Evolutionary conservation across 1,140 invertebrate genomes (phyloP), one percentile per base, ranked within the genome.

Genomic region (Sminthurinus signatus): DNA sequence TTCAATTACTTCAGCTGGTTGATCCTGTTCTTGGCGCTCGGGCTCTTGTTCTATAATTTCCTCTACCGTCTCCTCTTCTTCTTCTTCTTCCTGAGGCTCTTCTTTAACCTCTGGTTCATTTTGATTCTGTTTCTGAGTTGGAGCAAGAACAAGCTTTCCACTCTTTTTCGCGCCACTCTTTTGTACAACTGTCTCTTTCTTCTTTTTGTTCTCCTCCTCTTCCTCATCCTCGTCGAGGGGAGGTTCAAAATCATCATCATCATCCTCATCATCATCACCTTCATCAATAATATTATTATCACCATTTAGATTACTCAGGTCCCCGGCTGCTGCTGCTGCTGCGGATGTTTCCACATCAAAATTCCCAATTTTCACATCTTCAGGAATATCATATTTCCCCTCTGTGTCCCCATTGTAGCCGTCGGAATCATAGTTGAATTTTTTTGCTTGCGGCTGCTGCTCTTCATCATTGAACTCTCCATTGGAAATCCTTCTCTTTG

Each of bases 1-100:
- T 36, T 64, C 64, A 4, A 59, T 39, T 36, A 65, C 70, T 19
- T 60, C 63, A 31, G 68, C 68, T 44, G 19, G 42, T 36, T 65
- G 56, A 65, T 68, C 65, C 70, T 73, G 59, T 39, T 73, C 54
- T 60, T 50, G 55, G 60, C 66, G 52, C 55, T 71, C 54, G 57
- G 67, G 67, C 46, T 70, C 62, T 28, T 61, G 46, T 42, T 51
- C 42, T 21, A 44, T 48, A 39, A 54, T 50, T 1, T 17, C 12
- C 31, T 62, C 19, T 31, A 50, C 58, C 42, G 52, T 27, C 21
- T 60, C 58, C 21, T 56, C 54, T 10, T 50, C 23, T 12, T 60
- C 59, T 2, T n/a, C 8, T 42, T 52, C 60, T 46, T 32, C 50
- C 10, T 51, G 21, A 27, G 19, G 27, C 10, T 51, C 50, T 28